Base-by-base conservation (phyloP, 2,797 vertebrate genomes). In the Epinephelus awoara region DNA sequence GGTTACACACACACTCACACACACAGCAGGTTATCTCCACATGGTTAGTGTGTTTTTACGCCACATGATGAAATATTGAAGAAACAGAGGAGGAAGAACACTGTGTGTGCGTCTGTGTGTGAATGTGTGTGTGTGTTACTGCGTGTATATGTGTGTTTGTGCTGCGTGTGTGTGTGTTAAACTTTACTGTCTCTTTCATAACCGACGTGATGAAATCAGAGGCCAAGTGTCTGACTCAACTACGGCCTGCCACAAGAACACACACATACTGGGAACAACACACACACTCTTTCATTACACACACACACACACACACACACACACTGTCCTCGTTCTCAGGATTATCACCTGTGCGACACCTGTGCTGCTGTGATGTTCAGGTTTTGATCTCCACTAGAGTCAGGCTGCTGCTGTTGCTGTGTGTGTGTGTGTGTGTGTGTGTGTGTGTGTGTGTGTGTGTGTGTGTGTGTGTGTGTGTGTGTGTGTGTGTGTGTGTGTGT, bases 181-280 rank as follows among this genome's bases (percentile, higher is more conserved):
- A 92, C 82, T 92, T 88, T 93, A 90, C 89, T 93, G 93, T 92
- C 82, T 92, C 91, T 95, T 95, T 91, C 91, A 95, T 94, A 94
- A 95, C 92, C 87, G 72, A 88, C 79, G 92, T 95, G 95, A 95
- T 95, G 94, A 95, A 96, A 95, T 93, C 91, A 93, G 89, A 92
- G 91, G 92, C 91, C 94, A 93, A 94, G 93, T 88, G 85, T 89
- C 89, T 95, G 94, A 95, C 87, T 95, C 94, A 94, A 94, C 90
- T 85, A 86, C 71, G 88, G 90, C 84, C 91, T 86, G 86, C 79
- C 85, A 79, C 63, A 62, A 65, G 79, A 87, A 88, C 87, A 84
- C 90, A 83, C 42, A 78, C 78, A 65, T 4, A 27, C 76, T 5
- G 40, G 75, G 44, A 84, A 68, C 71, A 79, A 81, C 83, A 62